Base-by-base conservation (phyloP, 1,140 invertebrate genomes). In the Zaprionus gabonicus region DNA sequence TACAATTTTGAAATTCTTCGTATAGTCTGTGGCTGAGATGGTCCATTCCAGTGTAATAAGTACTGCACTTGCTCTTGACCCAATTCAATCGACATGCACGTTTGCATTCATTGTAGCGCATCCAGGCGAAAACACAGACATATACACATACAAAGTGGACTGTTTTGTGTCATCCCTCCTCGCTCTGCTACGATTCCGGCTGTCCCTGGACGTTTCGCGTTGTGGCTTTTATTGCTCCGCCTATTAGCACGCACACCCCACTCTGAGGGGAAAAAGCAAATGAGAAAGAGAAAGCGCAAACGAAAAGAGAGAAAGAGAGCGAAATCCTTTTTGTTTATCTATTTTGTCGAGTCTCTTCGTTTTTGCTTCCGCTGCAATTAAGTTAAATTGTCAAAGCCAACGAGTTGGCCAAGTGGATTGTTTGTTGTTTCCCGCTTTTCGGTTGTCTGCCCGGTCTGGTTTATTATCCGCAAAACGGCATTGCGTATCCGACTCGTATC, bases 191-290 rank as follows among this genome's bases (percentile, higher is more conserved):
- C 6, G n/a, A 17, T 20, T 34, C 56, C 9, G 51, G 3, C 34
- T 28, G 46, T 23, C 38, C 49, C 31, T 34, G 63, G 20, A 51
- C 60, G 44, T 44, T 76, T 58, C 41, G 27, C 44, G 49, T 58
- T 80, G 74, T 53, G 80, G 74, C 71, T 71, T 88, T 88, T 84
- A 82, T 88, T 90, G 85, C 84, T 90, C 84, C 84, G 84, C 84
- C 84, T 88, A 88, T 88, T 88, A 87, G 78, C 81, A 81, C 81
- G 73, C 68, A 80, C 38, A 71, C 57, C 57, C 60, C 53, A 82
- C 71, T 63, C 53, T 12, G 23, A 57, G 41, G 9, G 66, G 15
- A 27, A 46, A 44, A n/a, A 17, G n/a, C n/a, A 55, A 6, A 55
- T 25, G 9, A 44, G 51, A 67, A 27, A 59, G 10, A 15, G 10